Base-by-base conservation (phyloP, 1,140 invertebrate species). In the Drosophila dunni region DNA sequence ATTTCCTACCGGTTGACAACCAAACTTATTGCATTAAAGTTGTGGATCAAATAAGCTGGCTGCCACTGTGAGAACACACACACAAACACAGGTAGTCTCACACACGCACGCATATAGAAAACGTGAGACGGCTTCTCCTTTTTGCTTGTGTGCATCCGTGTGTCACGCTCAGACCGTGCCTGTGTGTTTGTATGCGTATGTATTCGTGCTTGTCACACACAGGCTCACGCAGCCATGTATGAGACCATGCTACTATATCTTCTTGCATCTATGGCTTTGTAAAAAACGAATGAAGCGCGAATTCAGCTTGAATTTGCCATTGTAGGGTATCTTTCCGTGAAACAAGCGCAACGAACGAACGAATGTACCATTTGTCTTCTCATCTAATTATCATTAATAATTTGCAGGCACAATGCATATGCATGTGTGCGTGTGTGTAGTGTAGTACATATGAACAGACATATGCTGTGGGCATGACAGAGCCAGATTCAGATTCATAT, bases 371-470 rank as follows among this genome's bases (percentile, higher is more conserved):
- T 74, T 60, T 69, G 57, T 54, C 65, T 61, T 62, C 65, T 61
- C 65, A 74, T 74, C 56, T 61, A 68, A 74, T 74, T 74, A 68
- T 69, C 71, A 69, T 74, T 69, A 74, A 69, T 57, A 69, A 69
- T 57, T 69, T 54, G 33, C 44, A 24, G 51, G 33, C 33, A 36
- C 45, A 50, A 34, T 51, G 24, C 40, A 15, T 20, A 46, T 36
- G 54, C 5, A 54, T 53, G 2, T 63, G 17, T 33, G 3, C 38
- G 15, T 40, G 5, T 33, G 13, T 63, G 10, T 20, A 20, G 17
- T 61, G 17, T 13, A 9, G 46, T 50, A 38, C 33, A 5, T 57
- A n/a, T 42, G 17, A 20, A 9, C 20, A 48, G 48, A 33, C 44
- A 36, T 46, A 36, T 51, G 45, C 50, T 40, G 46, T 65, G 44